These are phyloP conservation scores for Odocoileus hemionus DNA, from an alignment of 2,113 vertebrate species.

Conservation along the genomic window DNA sequence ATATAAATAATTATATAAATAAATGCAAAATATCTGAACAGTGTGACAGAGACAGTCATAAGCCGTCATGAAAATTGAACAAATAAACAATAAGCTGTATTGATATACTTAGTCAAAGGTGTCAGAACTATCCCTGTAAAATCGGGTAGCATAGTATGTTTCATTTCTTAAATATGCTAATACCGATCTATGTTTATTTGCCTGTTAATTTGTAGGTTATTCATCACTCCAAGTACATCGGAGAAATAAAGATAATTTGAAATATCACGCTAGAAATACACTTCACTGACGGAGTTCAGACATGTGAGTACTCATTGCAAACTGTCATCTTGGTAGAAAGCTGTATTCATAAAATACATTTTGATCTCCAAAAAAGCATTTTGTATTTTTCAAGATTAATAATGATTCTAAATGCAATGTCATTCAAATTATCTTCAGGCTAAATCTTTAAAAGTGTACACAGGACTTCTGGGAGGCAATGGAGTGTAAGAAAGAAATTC, in stretches of 20 bases:
- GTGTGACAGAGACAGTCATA: neutral
- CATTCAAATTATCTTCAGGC: neutral
- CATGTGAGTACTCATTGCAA: neutral
- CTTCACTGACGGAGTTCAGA: neutral
- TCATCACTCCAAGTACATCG: neutral
- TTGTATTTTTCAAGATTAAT: neutral
- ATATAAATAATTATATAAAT: neutral
- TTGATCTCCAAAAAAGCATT: neutral
- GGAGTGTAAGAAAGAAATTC: neutral
- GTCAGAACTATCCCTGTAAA: neutral
- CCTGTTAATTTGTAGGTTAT: neutral
- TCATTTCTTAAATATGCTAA: neutral
- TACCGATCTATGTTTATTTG: neutral
- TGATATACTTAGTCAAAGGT: neutral
- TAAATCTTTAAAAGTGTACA: neutral
- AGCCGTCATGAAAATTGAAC: neutral
- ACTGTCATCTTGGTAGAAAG: neutral
- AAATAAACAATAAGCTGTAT: neutral
- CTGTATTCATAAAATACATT: neutral
- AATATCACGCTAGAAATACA: neutral
- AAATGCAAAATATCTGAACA: neutral
- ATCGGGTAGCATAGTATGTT: neutral
- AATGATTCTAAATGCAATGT: neutral
- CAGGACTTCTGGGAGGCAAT: neutral
- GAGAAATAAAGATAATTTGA: neutral